Evolutionary conservation across 2,797 vertebrate species (phyloP).

Genomic region (Limosa lapponica): DNA sequence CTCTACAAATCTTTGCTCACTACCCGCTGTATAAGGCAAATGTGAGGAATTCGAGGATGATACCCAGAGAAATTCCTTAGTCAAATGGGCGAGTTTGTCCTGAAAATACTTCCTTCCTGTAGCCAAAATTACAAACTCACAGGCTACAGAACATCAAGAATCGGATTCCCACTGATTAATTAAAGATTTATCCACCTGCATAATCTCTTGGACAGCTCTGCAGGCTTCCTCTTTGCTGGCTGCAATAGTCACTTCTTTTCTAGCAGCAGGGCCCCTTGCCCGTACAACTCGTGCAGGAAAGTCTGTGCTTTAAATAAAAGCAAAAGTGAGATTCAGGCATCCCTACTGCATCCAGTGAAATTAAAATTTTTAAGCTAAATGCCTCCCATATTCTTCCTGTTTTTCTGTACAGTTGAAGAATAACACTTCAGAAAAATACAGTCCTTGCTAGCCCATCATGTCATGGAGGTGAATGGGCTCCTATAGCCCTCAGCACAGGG

Average conservation of each 20-base stretch:
- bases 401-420: background rate
- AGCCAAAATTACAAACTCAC: background rate
- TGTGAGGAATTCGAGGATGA: background rate
- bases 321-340: background rate
- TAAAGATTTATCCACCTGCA: constrained; percentile 81
- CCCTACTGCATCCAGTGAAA: background rate
- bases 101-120: background rate
- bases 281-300: constrained; percentile 90
- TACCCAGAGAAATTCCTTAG: background rate
- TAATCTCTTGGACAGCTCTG: constrained; percentile 86
- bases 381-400: background rate
- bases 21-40: background rate
- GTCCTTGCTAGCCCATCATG: background rate
- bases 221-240: constrained; percentile 87
- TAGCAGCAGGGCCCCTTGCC: constrained; percentile 83
- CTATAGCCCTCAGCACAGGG: background rate
- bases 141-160: background rate
- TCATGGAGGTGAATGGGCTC: background rate
- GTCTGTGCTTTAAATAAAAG: constrained; percentile 77
- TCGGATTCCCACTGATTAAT: background rate
- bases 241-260: constrained; percentile 86
- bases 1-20: background rate
- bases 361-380: background rate
- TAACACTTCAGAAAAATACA: background rate
- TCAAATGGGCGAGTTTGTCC: background rate